These are phyloP conservation scores for Sandelia bainsii DNA, from an alignment of 2,797 vertebrate species.

Conservation along the genomic window DNA sequence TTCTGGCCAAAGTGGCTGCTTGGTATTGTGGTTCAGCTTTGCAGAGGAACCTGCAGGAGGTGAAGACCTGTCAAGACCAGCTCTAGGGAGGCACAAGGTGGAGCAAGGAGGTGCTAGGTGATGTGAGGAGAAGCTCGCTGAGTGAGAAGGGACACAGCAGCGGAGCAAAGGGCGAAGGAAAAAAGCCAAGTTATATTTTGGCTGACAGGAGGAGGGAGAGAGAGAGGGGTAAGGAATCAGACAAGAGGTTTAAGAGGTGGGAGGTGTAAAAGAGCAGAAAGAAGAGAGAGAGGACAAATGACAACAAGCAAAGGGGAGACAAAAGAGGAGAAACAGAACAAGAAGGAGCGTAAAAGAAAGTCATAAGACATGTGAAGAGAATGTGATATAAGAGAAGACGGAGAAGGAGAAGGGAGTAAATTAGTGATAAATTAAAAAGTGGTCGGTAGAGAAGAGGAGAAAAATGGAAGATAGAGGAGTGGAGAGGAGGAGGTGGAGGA, in stretches of 20 bases:
- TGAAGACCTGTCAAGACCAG: constrained; percentile 41
- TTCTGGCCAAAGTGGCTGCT: constrained; percentile 30
- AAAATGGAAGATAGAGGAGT: background rate
- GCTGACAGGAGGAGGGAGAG: background rate
- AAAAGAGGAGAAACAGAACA: background rate
- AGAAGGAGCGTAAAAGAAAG: background rate
- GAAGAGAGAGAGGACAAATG: too few species aligned
- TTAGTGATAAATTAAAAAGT: too few species aligned
- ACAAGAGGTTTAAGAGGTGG: background rate
- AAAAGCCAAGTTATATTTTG: background rate
- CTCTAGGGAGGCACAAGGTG: constrained; percentile 39
- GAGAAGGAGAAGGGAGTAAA: background rate
- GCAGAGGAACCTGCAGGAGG: constrained; percentile 28
- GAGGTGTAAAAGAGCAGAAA: background rate
- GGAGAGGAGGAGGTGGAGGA: background rate
- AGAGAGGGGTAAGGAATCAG: background rate
- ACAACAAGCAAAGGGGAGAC: background rate
- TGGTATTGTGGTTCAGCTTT: constrained; percentile 36
- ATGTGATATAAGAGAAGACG: background rate
- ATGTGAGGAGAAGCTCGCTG: constrained; percentile 25
- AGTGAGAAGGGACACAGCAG: constrained; percentile 25
- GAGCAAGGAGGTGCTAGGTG: constrained; percentile 47
- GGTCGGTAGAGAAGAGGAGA: background rate
- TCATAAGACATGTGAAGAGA: background rate
- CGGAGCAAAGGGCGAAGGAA: constrained; percentile 10